Evolutionary conservation across 2,797 vertebrate genomes (phyloP).

Genomic region (Anguilla pacifica): DNA sequence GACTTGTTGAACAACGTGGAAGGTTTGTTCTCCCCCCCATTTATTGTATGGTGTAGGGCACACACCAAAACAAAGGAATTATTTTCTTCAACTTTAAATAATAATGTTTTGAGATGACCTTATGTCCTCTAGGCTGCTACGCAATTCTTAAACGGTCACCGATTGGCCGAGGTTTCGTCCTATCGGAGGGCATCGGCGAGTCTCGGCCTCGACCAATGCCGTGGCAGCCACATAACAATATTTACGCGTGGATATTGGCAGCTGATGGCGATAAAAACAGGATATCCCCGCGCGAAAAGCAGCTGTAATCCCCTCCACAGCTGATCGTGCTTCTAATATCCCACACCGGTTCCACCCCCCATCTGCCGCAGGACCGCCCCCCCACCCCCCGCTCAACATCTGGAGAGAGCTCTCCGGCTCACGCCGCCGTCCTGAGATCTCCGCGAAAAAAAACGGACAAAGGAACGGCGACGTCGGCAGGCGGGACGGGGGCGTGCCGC

Average conservation of each 20-base stretch:
- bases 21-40: background rate
- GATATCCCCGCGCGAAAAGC: background rate
- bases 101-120: background rate
- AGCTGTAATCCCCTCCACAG: background rate
- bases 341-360: background rate
- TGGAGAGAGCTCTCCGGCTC: background rate
- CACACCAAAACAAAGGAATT: conserved; percentile 2
- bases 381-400: background rate
- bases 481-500: conserved; percentile 57
- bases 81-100: background rate
- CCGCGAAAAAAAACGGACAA: conserved; percentile 63
- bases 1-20: too few relatives aligned
- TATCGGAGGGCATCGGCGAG: background rate
- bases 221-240: background rate
- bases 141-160: background rate
- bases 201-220: background rate
- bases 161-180: background rate
- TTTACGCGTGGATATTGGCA: background rate
- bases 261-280: background rate
- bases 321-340: background rate
- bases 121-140: background rate
- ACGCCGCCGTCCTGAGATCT: conserved; percentile 44
- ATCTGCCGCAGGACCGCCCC: background rate
- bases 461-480: conserved; percentile 54
- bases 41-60: background rate